Evolutionary conservation across 2,888 invertebrate species (phyloP), one percentile per base, ranked within the genome.

Genomic region (Pterostichus niger): DNA sequence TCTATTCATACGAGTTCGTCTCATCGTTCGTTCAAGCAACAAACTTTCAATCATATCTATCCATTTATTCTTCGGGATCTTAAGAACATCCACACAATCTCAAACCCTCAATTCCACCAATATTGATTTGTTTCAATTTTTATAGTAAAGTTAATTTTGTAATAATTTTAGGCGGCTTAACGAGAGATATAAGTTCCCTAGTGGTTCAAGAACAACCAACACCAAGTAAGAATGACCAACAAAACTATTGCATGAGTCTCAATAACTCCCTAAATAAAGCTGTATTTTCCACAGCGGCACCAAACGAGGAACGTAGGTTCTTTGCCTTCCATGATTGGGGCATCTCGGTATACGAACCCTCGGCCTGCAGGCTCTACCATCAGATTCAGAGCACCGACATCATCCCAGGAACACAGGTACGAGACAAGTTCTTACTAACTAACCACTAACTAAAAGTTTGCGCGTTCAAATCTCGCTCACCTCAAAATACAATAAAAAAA

Each of bases 261-360:
- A 40, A 15, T 77, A 77, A 59, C 54, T 56, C 15, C 10, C 49
- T 44, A 71, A 71, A 71, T 71, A 71, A 71, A 75, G 75, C 75
- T 31, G 13, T 52, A n/a, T 75, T 54, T 54, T 52, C 75, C 49
- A 52, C 87, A 93, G 93, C 92, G 84, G 91, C 92, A 0, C 90
- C 92, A 46, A 92, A 91, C 88, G 93, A 93, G 87, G 93, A 94
- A 86, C 90, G 92, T n/a, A 89, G 93, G 85, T 95, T 95, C 89
- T 93, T 95, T 87, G 94, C 94, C 10, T 95, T 95, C 89, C 94
- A 95, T 89, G 94, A 94, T 86, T 93, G 94, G 91, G 95, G 95
- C 33, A 93, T 95, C 86, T 93, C 94, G 1, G 92, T 95, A 59
- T 95, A 95, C 89, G 94, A 95, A 85, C 94, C 95, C 0, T 92